A percentile compares a stretch with the other conserved stretches of the same genome.
These are phyloP conservation scores for Mastomys coucha DNA, from an alignment of 2,113 vertebrate species.

Conservation along the genomic window DNA sequence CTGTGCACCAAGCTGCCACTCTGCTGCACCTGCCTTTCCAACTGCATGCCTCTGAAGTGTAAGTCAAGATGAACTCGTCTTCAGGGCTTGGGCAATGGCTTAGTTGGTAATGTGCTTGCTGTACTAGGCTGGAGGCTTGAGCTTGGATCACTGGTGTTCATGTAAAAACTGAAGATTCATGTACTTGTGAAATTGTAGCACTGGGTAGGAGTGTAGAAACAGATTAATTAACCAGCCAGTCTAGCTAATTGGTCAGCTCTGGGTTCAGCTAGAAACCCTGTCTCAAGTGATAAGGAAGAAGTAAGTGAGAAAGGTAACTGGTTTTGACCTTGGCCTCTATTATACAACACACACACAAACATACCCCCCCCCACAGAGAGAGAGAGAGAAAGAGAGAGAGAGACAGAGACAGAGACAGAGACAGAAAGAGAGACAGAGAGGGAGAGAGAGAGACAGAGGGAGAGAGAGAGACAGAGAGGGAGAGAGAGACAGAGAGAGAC, in stretches of 20 bases:
- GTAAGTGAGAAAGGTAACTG: neutral
- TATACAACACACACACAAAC: neutral
- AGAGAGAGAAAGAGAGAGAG: neutral
- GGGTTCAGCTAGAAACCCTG: neutral
- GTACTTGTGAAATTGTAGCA: too few relatives aligned
- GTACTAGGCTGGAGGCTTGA: too few relatives aligned
- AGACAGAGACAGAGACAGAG: neutral
- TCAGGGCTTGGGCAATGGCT: fast-evolving
- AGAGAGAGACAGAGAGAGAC: too few relatives aligned
- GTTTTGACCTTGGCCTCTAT: neutral
- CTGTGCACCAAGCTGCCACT: too few relatives aligned
- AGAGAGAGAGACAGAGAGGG: too few relatives aligned
- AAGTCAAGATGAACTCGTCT: neutral
- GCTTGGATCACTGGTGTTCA: neutral
- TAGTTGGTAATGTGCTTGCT: neutral
- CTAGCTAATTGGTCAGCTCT: neutral
- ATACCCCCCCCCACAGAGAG: neutral
- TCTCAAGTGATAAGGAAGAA: neutral
- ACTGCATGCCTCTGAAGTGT: neutral
- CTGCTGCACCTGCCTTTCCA: neutral
- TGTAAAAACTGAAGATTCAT: neutral
- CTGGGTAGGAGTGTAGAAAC: neutral
- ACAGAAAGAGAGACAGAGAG: too few relatives aligned
- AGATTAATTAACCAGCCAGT: neutral
- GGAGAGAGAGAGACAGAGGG: too few relatives aligned